Percentiles rank a stretch among this genome's conserved stretches.
phyloP scores from a whole-genome alignment of 2,113 vertebrate genomes.

The Phainopepla nitens region DNA sequence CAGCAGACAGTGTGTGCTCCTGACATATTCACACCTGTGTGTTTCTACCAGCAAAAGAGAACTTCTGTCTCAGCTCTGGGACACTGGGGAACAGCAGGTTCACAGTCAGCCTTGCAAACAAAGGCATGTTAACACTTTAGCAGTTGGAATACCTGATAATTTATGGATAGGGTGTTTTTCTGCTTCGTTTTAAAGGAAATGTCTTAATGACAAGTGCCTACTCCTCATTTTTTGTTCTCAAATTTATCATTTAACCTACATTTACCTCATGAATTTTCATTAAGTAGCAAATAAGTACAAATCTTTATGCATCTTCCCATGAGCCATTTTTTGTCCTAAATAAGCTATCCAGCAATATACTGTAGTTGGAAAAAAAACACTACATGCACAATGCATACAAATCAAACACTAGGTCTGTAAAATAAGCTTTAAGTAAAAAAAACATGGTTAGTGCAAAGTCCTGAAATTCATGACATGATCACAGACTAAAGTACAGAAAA shows the following conservation, averaged over 20 bases:
- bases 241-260: slow-evolving; percentile 11
- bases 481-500: slow-evolving; percentile 86
- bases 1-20: background rate
- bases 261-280: slow-evolving; percentile 46
- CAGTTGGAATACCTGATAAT: slow-evolving; percentile 43
- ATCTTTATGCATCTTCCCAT: slow-evolving; percentile 86
- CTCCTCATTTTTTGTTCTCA: slow-evolving; percentile 16
- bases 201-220: background rate
- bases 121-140: slow-evolving; percentile 20
- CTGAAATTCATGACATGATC: slow-evolving; percentile 82
- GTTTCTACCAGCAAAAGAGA: slow-evolving; percentile 61
- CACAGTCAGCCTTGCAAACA: slow-evolving; percentile 38
- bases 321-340: slow-evolving; percentile 78
- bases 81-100: background rate
- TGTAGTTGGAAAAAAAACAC: slow-evolving; percentile 74
- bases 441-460: slow-evolving; percentile 85
- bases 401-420: slow-evolving; percentile 82
- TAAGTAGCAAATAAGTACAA: slow-evolving; percentile 67
- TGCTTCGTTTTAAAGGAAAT: background rate
- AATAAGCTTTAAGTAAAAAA: slow-evolving; percentile 78
- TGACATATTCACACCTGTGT: background rate
- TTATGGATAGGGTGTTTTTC: background rate
- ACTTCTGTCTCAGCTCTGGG: slow-evolving; percentile 26
- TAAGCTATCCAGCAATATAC: slow-evolving; percentile 75
- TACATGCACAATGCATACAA: slow-evolving; percentile 85